Evolutionary conservation across 2,113 vertebrate genomes (phyloP), one percentile per base, ranked within the genome.

Genomic region (Bombycilla garrulus): DNA sequence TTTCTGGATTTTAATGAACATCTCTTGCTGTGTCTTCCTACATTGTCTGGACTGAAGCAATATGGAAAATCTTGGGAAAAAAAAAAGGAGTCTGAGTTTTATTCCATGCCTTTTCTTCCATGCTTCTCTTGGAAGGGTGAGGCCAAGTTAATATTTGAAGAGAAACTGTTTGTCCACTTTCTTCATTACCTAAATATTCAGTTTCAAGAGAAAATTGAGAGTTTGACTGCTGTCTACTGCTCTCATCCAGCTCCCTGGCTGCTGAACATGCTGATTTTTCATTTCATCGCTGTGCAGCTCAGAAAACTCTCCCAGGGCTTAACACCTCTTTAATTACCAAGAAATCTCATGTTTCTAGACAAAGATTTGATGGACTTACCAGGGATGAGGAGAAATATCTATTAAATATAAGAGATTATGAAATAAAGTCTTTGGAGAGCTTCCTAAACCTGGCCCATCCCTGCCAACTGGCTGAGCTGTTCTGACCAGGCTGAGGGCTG

Each of bases 261-360:
- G 5, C 72, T 38, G 70, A 92, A 19, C 47, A 74, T 0, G 3
- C 24, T 15, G 45, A 54, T 38, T 57, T 86, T 86, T 90, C 26
- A 29, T 81, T 84, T 86, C 62, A 56, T 28, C 66, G 12, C 31
- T 15, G 15, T 58, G 35, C 60, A 91, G 79, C 79, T 93, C n/a
- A 47, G 77, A 28, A 90, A 78, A 94, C 18, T 24, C 48, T 88
- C 92, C 72, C 69, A 89, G 65, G 47, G 54, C 36, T 92, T 86
- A 78, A 84, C 44, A 85, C 25, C 81, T 90, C 88, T 92, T 93
- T 90, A 93, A 94, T 96, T 90, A 92, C 67, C 18, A 51, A 60
- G 60, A 56, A 86, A 57, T 83, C 61, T 78, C 72, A 33, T 78
- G 60, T 70, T 92, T 56, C 72, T 90, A 67, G 82, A 57, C 60